A percentile compares a stretch with the other conserved stretches of the same genome.
phyloP scores from a whole-genome alignment of 2,888 invertebrate species.

The Stenurella melanura region DNA sequence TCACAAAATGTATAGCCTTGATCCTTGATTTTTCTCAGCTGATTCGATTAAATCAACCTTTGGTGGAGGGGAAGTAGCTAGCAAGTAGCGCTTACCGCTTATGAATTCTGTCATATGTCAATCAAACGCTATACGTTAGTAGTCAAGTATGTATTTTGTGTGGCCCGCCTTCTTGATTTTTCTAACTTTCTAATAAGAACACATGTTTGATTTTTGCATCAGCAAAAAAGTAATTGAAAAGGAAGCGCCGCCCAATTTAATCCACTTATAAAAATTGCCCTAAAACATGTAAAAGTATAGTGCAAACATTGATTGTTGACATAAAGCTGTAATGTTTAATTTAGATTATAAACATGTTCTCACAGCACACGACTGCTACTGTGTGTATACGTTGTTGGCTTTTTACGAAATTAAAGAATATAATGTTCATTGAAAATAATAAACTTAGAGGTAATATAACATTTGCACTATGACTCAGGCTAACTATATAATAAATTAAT shows the following conservation, averaged over 20 bases:
- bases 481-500: slow-evolving; percentile 15
- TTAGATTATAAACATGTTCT: slow-evolving; percentile 68
- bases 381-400: slow-evolving; percentile 51
- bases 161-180: slow-evolving; percentile 38
- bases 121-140: slow-evolving; percentile 19
- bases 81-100: not conserved
- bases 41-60: not conserved
- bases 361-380: slow-evolving; percentile 53
- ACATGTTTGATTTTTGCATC: slow-evolving; percentile 38
- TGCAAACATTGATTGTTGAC: slow-evolving; percentile 62
- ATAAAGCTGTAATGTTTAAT: slow-evolving; percentile 67
- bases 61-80: not conserved
- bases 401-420: slow-evolving; percentile 50
- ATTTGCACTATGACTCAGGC: slow-evolving; percentile 4
- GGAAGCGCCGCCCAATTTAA: slow-evolving; percentile 37
- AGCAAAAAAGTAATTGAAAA: slow-evolving; percentile 29
- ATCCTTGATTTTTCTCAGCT: slow-evolving; percentile 2
- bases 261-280: slow-evolving; percentile 49
- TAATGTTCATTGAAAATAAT: slow-evolving; percentile 49
- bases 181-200: slow-evolving; percentile 28
- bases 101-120: slow-evolving; percentile 36
- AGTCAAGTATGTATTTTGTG: slow-evolving; percentile 22
- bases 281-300: slow-evolving; percentile 49
- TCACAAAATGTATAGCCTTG: not conserved
- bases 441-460: slow-evolving; percentile 43